Percentiles rank a stretch among this genome's conserved stretches.
These are phyloP conservation scores for Urocynchramus pylzowi DNA, from an alignment of 2,113 vertebrate genomes.

Conservation along the genomic window DNA sequence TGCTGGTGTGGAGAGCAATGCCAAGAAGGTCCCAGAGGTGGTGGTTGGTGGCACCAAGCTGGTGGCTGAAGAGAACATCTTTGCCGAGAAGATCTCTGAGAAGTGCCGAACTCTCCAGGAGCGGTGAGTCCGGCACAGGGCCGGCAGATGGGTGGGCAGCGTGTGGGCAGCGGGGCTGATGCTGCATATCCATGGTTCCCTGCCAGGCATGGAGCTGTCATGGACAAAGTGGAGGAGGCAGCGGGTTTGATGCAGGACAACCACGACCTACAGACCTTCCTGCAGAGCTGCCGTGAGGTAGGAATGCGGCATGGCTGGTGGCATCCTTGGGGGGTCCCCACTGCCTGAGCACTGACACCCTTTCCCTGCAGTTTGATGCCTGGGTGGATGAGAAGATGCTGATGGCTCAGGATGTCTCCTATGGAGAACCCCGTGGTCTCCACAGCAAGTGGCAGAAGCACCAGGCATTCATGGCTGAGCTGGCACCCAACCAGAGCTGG, in stretches of 20 bases:
- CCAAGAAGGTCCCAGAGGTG: conserved; percentile 81
- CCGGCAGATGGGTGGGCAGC: accelerated
- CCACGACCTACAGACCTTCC: conserved; percentile 87
- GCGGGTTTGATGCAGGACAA: conserved; percentile 82
- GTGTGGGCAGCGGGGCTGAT: accelerated
- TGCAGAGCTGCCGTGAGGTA: conserved; percentile 94
- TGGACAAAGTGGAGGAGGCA: conserved; percentile 77
- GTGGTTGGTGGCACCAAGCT: conserved; percentile 80
- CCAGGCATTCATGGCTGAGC: conserved; percentile 91
- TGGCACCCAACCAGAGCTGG: conserved; percentile 88
- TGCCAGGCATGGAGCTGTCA: conserved; percentile 76
- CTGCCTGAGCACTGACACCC: neutral
- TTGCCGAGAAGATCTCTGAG: conserved; percentile 81
- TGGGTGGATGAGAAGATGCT: conserved; percentile 99
- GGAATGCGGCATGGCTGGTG: neutral
- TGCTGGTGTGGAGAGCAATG: conserved; percentile 81
- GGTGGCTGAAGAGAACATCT: conserved; percentile 83
- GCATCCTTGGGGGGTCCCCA: accelerated
- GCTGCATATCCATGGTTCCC: neutral
- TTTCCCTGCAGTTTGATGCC: conserved; percentile 77
- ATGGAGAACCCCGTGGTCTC: conserved; percentile 85
- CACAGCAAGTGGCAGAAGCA: conserved; percentile 96
- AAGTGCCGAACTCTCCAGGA: conserved; percentile 84
- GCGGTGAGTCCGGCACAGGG: conserved; percentile 66
- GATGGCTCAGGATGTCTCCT: conserved; percentile 89